These are phyloP conservation scores for Orchestia grillus DNA, from an alignment of 1,140 invertebrate genomes.

Conservation along the genomic window DNA sequence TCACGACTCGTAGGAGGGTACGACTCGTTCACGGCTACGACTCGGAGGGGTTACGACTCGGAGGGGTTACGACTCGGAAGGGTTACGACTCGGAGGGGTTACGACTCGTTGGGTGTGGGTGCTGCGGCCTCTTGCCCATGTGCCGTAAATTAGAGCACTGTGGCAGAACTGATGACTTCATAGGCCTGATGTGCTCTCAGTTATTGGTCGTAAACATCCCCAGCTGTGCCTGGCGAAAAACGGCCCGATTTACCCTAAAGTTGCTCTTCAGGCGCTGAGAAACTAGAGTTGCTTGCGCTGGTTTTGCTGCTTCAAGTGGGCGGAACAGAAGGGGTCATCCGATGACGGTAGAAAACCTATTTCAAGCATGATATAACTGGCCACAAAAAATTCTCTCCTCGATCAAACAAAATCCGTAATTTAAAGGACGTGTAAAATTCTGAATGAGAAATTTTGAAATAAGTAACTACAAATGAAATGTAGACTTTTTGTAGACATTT, in stretches of 20 bases:
- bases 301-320: neutral
- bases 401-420: too few relatives aligned
- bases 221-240: neutral
- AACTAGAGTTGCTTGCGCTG: neutral
- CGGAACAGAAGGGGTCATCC: neutral
- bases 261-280: neutral
- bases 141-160: neutral
- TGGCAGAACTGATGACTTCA: neutral
- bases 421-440: too few relatives aligned
- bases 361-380: neutral
- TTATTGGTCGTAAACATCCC: neutral
- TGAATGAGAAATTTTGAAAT: too few relatives aligned
- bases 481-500: too few relatives aligned
- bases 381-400: too few relatives aligned
- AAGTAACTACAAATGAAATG: too few relatives aligned
- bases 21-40: too few relatives aligned
- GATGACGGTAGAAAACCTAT: neutral
- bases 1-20: too few relatives aligned
- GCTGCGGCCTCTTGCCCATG: neutral
- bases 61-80: neutral
- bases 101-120: neutral
- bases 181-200: neutral
- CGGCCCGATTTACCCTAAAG: neutral
- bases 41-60: neutral
- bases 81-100: neutral